Evolutionary conservation across 2,888 invertebrate genomes (phyloP), one percentile per base, ranked within the genome.

Genomic region (Netelia virgata): DNA sequence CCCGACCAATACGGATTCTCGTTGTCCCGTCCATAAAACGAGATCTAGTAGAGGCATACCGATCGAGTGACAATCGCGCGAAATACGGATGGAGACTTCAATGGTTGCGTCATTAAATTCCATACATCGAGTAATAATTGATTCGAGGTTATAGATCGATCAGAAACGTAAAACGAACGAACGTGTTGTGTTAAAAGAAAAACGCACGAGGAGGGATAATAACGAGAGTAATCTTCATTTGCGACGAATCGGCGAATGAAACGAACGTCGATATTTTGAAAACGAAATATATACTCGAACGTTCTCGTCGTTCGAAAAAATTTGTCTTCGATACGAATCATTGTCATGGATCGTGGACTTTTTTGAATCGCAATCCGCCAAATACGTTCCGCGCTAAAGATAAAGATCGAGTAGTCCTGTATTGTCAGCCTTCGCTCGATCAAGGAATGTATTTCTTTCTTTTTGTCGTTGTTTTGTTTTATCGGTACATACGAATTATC

Each of bases 1-100:
- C 66, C 76, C 47, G 53, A 80, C 83, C 36, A 68, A 83, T 72
- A 80, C 47, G 75, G 83, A 76, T 76, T 84, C 66, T 53, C 66
- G 72, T 53, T 66, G 66, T 75, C 18, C 36, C 66, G 55, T 76
- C 75, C 75, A 72, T 72, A 73, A 79, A 80, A 72, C 53, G 50
- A 36, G 64, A 72, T 5, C 28, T 6, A 59, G n/a, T 53, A 59
- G 20, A 10, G 66, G 75, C 61, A 61, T 57, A 41, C 70, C 70
- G 41, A 41, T 74, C 36, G 61, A 61, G 14, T 74, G 63, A 74
- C 74, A 63, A 74, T 61, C 23, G 28, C 16, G 47, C 41, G 18
- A 23, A 63, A 66, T 55, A 47, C 23, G 68, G 23, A 47, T 75
- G 41, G 18, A 53, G 20, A 64, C 53, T 69, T 61, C 3, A 8